Base-by-base conservation (phyloP, 1,140 invertebrate species). In the Saxidomus purpurata region DNA sequence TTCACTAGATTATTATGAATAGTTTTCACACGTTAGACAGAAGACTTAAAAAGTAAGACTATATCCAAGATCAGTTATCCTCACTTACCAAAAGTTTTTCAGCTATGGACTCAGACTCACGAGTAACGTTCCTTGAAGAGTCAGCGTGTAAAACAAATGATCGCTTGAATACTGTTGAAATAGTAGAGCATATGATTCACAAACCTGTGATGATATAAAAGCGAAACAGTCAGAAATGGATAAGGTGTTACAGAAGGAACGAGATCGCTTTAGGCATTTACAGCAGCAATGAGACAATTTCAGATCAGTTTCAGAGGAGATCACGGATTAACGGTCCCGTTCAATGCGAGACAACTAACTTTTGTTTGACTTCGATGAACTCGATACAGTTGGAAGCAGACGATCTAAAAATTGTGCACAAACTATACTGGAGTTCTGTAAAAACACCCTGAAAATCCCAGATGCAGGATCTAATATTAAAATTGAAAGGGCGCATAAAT, bases 141-240 rank as follows among this genome's bases (percentile, higher is more conserved):
- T 67, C 61, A 6, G 28, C 8, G 19, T 25, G 61, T 31, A 31
- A 67, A 67, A 28, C 28, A 31, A 67, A 36, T n/a, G 61, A 67
- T 31, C 61, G 61, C 19, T 28, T 67, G 61, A 28, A 31, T 67
- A 67, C n/a, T 67, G 28, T 67, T 67, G 61, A 67, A 31, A 67
- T n/a, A 67, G 61, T 36, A 67, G 61, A n/a, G 61, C 61, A 22
- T 67, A 67, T 67, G 61, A 67, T 31, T 67, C 61, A 31, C 61
- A 67, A 67, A 67, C 9, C 55, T 61, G 55, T 61, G 55, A 61
- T 61, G 55, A 61, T 61, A 61, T 61, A 8, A 61, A 61, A 22
- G 9, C 55, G 55, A 61, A 61, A 61, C 55, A 61, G 25, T n/a
- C 55, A n/a, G 55, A 61, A 22, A 61, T 61, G 6, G 55, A 61